Evolutionary conservation across 2,113 vertebrate genomes (phyloP).

Genomic region (Takifugu bimaculatus): DNA sequence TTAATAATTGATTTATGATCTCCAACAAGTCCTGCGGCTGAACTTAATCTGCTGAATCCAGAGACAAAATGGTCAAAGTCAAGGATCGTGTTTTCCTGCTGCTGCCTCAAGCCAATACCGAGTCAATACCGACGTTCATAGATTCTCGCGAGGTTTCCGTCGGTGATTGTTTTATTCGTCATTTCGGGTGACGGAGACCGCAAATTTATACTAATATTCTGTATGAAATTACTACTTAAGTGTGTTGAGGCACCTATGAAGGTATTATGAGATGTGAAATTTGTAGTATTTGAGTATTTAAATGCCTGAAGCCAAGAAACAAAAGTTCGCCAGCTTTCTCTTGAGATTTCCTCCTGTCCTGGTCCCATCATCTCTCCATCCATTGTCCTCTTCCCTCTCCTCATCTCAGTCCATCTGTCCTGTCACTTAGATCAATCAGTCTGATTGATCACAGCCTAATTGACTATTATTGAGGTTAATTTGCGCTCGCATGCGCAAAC

Average conservation of each 20-base stretch:
- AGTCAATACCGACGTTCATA: background rate
- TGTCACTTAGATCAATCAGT: conserved; percentile 99
- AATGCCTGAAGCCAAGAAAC: background rate
- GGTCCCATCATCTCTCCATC: conserved; percentile 41
- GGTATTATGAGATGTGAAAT: no score
- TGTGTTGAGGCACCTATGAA: no score
- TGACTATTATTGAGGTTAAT: conserved; percentile 98
- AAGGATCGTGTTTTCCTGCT: background rate
- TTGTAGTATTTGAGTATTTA: no score
- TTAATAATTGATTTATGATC: background rate
- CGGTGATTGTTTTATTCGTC: background rate
- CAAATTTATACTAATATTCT: no score
- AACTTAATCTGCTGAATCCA: background rate
- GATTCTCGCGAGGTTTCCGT: background rate
- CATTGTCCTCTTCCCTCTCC: conserved; percentile 43
- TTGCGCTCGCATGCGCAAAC: conserved; percentile 75
- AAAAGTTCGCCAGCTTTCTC: background rate
- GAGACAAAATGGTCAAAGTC: background rate
- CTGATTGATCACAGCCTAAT: conserved; percentile 98
- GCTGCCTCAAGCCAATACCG: background rate
- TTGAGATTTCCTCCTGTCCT: conserved; percentile 15
- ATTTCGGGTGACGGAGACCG: no score
- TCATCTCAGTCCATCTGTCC: conserved; percentile 81
- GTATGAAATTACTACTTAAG: no score
- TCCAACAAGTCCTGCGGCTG: no score